Percentiles rank a stretch among this genome's conserved stretches.
Conservation (phyloP, 1,140 invertebrate species). For the Pogonus chalceus region DNA sequence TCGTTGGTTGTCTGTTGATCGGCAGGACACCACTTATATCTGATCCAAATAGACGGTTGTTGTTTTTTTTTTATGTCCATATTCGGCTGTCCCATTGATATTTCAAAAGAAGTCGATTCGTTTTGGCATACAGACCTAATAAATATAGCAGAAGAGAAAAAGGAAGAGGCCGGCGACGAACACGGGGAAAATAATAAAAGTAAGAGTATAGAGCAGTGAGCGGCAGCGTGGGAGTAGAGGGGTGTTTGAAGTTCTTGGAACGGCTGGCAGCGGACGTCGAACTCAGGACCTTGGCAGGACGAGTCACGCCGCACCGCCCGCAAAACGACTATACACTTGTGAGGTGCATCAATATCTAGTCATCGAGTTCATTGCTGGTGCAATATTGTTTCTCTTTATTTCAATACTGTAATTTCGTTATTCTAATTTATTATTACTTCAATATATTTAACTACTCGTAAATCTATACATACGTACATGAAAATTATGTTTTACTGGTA, state of each 20-base stretch:
- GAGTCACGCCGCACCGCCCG: conserved; percentile 1
- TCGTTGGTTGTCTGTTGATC: too few relatives aligned
- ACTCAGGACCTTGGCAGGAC: conserved; percentile 3
- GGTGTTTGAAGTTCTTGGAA: neutral
- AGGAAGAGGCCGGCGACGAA: neutral
- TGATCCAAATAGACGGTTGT: too few relatives aligned
- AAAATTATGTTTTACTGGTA: too few relatives aligned
- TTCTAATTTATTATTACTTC: too few relatives aligned
- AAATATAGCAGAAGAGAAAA: neutral
- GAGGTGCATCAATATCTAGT: too few relatives aligned
- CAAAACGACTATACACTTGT: too few relatives aligned
- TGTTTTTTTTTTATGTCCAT: neutral
- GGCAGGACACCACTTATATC: too few relatives aligned
- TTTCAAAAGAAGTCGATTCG: neutral
- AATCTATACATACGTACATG: too few relatives aligned
- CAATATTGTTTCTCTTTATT: too few relatives aligned
- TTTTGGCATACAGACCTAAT: conserved; percentile 2
- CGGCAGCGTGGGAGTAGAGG: neutral
- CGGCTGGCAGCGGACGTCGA: neutral
- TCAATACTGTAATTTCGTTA: too few relatives aligned
- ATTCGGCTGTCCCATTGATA: neutral
- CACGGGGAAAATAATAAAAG: neutral
- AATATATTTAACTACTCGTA: too few relatives aligned
- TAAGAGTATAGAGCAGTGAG: neutral
- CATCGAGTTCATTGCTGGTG: too few relatives aligned